These are phyloP conservation scores for Diuraphis noxia DNA, from an alignment of 1,140 invertebrate species.

Conservation along the genomic window DNA sequence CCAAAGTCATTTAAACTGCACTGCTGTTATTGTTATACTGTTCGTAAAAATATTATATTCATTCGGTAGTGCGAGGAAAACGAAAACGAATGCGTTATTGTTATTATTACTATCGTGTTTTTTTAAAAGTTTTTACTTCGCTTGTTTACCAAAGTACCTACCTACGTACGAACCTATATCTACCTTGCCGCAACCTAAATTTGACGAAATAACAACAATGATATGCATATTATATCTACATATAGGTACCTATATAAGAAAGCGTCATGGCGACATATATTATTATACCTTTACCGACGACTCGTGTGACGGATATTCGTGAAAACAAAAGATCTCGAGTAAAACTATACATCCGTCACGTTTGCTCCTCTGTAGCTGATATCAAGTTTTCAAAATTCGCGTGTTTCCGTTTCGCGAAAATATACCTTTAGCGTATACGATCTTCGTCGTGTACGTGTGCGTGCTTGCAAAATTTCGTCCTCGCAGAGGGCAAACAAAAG, in stretches of 20 bases:
- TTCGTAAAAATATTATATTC: neutral
- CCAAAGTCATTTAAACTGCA: neutral
- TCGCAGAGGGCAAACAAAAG: neutral
- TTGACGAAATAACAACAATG: neutral
- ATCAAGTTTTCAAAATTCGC: conserved; percentile 14
- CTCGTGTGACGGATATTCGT: neutral
- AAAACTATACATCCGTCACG: neutral
- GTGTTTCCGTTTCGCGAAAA: neutral
- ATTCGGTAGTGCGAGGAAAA: neutral
- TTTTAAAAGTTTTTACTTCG: neutral
- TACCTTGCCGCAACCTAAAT: neutral
- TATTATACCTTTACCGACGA: neutral
- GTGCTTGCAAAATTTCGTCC: neutral
- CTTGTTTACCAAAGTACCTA: neutral
- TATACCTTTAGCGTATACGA: neutral
- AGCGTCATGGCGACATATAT: neutral
- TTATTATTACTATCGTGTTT: neutral
- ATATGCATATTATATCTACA: neutral
- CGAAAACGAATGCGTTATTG: neutral
- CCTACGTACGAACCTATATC: neutral
- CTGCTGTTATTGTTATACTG: neutral
- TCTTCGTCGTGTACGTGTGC: neutral
- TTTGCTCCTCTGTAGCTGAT: neutral
- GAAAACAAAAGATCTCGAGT: conserved; percentile 16
- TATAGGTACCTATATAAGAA: neutral